These are phyloP conservation scores for Triops cancriformis DNA, from an alignment of 1,140 invertebrate genomes.

Conservation along the genomic window DNA sequence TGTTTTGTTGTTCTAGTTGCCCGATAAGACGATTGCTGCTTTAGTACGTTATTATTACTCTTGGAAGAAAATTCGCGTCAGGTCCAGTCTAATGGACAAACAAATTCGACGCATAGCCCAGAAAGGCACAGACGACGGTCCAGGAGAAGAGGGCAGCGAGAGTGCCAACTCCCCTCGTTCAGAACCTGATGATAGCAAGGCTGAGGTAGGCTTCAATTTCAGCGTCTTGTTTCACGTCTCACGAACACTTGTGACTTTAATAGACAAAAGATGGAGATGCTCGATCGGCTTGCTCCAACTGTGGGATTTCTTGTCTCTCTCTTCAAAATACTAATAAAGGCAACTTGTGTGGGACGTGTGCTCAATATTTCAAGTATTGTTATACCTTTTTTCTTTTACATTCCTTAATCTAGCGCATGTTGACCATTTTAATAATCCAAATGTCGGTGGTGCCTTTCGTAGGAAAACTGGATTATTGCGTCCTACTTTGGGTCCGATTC, in stretches of 20 bases:
- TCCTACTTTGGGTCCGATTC: conserved; percentile 56
- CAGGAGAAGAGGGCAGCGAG: conserved; percentile 60
- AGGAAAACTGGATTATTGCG: conserved; percentile 66
- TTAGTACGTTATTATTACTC: conserved; percentile 97
- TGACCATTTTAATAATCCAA: neutral
- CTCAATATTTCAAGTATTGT: conserved; percentile 66
- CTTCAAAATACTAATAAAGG: conserved; percentile 65
- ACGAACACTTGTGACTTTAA: neutral
- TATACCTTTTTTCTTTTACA: neutral
- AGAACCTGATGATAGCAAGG: conserved; percentile 74
- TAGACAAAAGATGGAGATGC: conserved; percentile 26
- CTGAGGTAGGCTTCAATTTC: conserved; percentile 44
- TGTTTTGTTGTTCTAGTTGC: conserved; percentile 53
- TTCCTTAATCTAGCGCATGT: neutral
- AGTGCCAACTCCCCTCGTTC: neutral
- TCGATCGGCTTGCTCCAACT: conserved; percentile 55
- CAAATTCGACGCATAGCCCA: conserved; percentile 61
- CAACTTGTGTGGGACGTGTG: conserved; percentile 64
- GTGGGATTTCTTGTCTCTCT: conserved; percentile 58
- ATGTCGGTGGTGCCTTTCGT: conserved; percentile 24
- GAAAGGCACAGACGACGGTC: conserved; percentile 57
- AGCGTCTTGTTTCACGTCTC: conserved; percentile 8
- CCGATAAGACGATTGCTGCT: conserved; percentile 91
- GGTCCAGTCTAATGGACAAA: conserved; percentile 87
- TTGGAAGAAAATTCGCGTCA: conserved; percentile 90